phyloP scores from a whole-genome alignment of 2,888 invertebrate species.

The Trachelus tabidus region DNA sequence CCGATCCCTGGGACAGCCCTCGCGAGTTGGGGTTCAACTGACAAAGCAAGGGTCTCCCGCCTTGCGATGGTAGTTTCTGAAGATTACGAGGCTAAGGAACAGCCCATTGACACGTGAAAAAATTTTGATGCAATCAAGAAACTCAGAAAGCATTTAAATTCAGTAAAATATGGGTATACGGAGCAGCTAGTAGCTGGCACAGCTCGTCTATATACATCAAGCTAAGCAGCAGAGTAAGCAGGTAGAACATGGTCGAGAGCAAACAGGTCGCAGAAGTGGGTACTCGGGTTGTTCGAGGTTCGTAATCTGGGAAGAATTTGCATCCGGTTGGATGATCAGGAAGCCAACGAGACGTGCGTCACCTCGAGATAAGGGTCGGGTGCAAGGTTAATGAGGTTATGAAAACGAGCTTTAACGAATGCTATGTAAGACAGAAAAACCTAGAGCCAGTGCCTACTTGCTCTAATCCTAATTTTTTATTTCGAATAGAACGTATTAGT shows the following conservation, averaged over 20 bases:
- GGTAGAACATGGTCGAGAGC: background rate
- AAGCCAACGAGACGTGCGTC: slow-evolving; percentile 30
- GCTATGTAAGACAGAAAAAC: slow-evolving; percentile 26
- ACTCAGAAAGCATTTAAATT: background rate
- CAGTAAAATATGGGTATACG: background rate
- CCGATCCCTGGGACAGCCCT: slow-evolving; percentile 11
- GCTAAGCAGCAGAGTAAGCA: background rate
- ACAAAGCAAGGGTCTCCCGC: background rate
- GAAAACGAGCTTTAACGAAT: slow-evolving; percentile 35
- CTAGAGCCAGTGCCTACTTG: background rate
- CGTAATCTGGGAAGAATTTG: slow-evolving; percentile 26
- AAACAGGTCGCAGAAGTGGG: slow-evolving; percentile 17
- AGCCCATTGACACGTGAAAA: background rate
- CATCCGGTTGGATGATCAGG: slow-evolving; percentile 31
- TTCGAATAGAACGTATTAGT: background rate
- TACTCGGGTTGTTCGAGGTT: slow-evolving; percentile 24
- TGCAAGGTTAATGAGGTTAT: slow-evolving; percentile 33
- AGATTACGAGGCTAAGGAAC: background rate
- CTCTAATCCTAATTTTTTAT: background rate
- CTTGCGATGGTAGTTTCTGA: background rate
- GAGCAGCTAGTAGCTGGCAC: background rate
- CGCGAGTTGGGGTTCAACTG: slow-evolving; percentile 6
- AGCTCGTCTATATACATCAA: background rate
- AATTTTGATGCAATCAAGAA: background rate
- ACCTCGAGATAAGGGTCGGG: slow-evolving; percentile 20